A percentile compares a stretch with the other conserved stretches of the same genome.
These are phyloP conservation scores for Rhincodon typus DNA, from an alignment of 2,797 vertebrate genomes.

Conservation along the genomic window DNA sequence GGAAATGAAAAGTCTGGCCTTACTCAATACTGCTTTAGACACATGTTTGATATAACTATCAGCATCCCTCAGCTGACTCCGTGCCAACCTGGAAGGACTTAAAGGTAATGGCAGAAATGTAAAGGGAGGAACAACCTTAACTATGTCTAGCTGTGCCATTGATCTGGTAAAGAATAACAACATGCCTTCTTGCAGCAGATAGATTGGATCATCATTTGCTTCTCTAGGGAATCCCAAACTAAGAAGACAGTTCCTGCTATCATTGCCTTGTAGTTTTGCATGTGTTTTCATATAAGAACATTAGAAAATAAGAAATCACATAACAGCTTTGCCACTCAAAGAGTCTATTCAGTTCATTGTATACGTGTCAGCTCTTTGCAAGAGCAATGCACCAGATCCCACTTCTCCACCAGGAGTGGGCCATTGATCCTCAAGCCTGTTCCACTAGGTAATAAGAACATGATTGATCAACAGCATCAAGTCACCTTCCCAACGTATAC, in stretches of 20 bases:
- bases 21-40: not conserved
- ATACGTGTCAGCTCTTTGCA: not conserved
- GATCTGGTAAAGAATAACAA: not conserved
- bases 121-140: not conserved
- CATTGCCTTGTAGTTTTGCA: not conserved
- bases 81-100: not conserved
- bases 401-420: not conserved
- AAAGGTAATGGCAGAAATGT: not conserved
- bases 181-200: not conserved
- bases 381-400: not conserved
- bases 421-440: not conserved
- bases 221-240: not conserved
- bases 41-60: not conserved
- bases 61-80: not conserved
- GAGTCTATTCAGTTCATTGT: not conserved
- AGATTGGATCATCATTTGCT: not conserved
- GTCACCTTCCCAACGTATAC: not conserved
- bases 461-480: not conserved
- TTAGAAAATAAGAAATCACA: not conserved
- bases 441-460: not conserved
- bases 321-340: not conserved
- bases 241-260: not conserved
- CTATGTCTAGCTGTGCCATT: not conserved
- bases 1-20: not conserved
- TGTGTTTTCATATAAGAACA: not conserved